phyloP scores from a whole-genome alignment of 1,140 invertebrate species.

The Drosophila miranda region DNA sequence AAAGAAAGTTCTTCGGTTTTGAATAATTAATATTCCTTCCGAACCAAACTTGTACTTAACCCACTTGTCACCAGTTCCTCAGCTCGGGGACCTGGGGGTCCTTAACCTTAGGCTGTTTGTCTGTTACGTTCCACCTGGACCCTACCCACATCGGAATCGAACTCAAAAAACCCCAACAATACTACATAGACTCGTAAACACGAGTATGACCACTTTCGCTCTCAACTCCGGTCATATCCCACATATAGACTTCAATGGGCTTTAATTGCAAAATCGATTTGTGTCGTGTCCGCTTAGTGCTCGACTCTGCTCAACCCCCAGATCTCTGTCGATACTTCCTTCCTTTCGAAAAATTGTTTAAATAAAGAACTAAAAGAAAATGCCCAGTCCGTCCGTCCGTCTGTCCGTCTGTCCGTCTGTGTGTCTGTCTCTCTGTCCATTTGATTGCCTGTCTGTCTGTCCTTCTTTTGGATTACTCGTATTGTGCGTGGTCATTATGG shows the following conservation, averaged over 20 bases:
- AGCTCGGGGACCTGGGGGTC: constrained; percentile 31
- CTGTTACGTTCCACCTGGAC: constrained; percentile 6
- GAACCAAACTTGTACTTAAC: constrained; percentile 4
- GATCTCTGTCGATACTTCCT: constrained; percentile 27
- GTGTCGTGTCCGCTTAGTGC: constrained; percentile 49
- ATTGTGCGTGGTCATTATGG: constrained; percentile 78
- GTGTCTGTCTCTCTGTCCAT: constrained; percentile 18
- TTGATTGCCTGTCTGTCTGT: constrained; percentile 32
- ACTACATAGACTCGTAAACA: constrained; percentile 10
- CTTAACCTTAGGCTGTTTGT: constrained; percentile 64
- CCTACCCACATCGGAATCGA: constrained; percentile 9
- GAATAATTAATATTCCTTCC: constrained; percentile 34
- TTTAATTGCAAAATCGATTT: constrained; percentile 80
- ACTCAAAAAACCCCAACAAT: constrained; percentile 17
- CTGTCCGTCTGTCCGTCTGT: constrained; percentile 12
- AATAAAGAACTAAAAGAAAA: constrained; percentile 51
- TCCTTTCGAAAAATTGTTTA: constrained; percentile 47
- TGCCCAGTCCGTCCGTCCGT: constrained; percentile 21
- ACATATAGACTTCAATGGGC: constrained; percentile 47
- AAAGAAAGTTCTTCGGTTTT: not conserved
- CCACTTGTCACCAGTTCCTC: constrained; percentile 11
- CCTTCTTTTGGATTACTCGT: constrained; percentile 16
- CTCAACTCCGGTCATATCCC: constrained; percentile 33
- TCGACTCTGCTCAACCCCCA: constrained; percentile 46
- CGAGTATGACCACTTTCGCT: constrained; percentile 68